Conservation (phyloP, 2,888 invertebrate genomes). For the Diabrotica balteata region DNA sequence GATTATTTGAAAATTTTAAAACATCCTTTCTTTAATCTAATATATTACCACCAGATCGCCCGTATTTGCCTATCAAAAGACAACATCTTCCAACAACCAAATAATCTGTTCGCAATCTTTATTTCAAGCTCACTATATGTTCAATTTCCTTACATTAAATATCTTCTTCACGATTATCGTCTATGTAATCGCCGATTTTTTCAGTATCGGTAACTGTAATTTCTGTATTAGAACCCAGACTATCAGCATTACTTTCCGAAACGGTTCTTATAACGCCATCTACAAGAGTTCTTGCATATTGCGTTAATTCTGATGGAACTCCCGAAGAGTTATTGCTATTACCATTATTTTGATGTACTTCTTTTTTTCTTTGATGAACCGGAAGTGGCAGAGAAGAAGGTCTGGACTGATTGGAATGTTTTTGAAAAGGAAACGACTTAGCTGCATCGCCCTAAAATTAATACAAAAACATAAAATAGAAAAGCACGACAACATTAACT, state of each 20-base stretch:
- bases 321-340: conserved; percentile 19
- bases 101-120: conserved; percentile 1
- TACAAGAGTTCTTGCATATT: conserved; percentile 58
- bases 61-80: background rate
- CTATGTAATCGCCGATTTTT: conserved; percentile 22
- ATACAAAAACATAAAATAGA: too few relatives aligned
- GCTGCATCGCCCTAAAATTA: conserved; percentile 55
- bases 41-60: background rate
- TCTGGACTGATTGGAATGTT: conserved; percentile 48
- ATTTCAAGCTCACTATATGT: conserved; percentile 11
- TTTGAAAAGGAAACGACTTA: conserved; percentile 58
- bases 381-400: conserved; percentile 59
- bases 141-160: background rate
- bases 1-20: too few relatives aligned
- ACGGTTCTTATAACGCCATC: conserved; percentile 59
- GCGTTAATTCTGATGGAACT: conserved; percentile 51
- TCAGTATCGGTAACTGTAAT: conserved; percentile 49
- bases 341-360: conserved; percentile 37
- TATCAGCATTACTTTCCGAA: conserved; percentile 50
- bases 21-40: too few relatives aligned
- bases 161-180: background rate
- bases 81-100: background rate
- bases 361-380: conserved; percentile 52
- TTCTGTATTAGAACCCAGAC: conserved; percentile 43
- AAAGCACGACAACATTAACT: too few relatives aligned